Conservation (phyloP, 92 coral and sea anemone genomes). For the Ricordea florida region DNA sequence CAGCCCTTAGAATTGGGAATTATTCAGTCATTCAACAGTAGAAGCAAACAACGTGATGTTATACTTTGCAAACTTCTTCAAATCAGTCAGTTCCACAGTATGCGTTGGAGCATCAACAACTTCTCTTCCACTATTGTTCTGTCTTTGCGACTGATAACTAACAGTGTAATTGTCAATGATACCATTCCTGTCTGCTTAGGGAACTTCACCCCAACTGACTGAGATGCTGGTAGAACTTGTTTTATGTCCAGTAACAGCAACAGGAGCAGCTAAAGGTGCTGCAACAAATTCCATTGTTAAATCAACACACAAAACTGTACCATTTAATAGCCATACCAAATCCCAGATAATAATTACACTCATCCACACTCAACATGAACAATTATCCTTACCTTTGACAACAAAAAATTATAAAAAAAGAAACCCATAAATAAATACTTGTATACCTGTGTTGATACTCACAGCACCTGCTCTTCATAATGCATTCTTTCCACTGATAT, state of each 20-base stretch:
- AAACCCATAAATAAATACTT: too few relatives aligned
- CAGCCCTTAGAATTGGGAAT: constrained; percentile 49
- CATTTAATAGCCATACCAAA: too few relatives aligned
- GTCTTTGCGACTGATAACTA: not conserved
- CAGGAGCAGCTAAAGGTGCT: too few relatives aligned
- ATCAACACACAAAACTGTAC: too few relatives aligned
- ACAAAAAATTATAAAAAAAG: too few relatives aligned
- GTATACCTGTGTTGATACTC: too few relatives aligned
- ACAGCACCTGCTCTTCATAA: too few relatives aligned
- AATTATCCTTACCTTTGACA: too few relatives aligned
- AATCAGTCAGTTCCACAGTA: not conserved
- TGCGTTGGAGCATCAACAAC: not conserved
- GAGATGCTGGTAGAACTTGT: constrained; percentile 4
- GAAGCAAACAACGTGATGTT: not conserved
- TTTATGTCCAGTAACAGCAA: not conserved
- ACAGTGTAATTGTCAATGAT: not conserved
- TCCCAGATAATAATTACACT: too few relatives aligned
- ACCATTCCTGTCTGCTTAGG: not conserved
- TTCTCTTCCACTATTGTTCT: not conserved
- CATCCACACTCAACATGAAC: too few relatives aligned
- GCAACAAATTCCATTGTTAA: too few relatives aligned
- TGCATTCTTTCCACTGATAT: too few relatives aligned
- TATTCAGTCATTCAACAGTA: constrained; percentile 50
- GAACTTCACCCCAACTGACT: not conserved
- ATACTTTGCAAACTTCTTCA: not conserved